These are phyloP conservation scores for Cydia amplana DNA, from an alignment of 1,140 invertebrate species.

Conservation along the genomic window DNA sequence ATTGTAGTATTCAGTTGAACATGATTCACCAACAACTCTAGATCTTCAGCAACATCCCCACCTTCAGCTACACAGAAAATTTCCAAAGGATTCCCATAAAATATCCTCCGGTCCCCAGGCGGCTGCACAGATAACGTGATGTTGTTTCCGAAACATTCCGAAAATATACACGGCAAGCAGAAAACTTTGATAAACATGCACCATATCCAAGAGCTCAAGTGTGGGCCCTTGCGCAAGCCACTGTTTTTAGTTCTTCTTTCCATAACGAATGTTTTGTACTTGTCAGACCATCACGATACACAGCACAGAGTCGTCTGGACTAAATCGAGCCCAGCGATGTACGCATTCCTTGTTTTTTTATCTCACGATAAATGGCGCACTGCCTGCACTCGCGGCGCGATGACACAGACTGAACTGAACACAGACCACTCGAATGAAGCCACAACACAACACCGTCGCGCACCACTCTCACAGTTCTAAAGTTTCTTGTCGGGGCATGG, in stretches of 20 bases:
- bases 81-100: conserved; percentile 62
- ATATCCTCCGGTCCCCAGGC: conserved; percentile 47
- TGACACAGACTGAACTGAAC: conserved; percentile 59
- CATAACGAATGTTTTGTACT: conserved; percentile 59
- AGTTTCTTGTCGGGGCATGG: conserved; percentile 42
- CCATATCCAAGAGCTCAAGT: conserved; percentile 63
- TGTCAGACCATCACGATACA: conserved; percentile 64
- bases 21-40: conserved; percentile 52
- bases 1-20: conserved; percentile 46
- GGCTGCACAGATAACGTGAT: conserved; percentile 58
- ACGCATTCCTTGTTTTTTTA: conserved; percentile 67
- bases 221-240: conserved; percentile 53
- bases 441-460: conserved; percentile 34
- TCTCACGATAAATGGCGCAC: conserved; percentile 67
- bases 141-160: conserved; percentile 56
- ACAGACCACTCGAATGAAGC: conserved; percentile 39
- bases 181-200: conserved; percentile 61
- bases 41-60: conserved; percentile 49
- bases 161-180: conserved; percentile 63
- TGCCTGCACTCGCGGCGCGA: conserved; percentile 59
- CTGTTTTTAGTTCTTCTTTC: conserved; percentile 59
- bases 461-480: conserved; percentile 43
- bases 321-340: conserved; percentile 51
- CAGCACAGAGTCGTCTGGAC: conserved; percentile 47
- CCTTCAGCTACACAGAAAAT: conserved; percentile 65